phyloP scores from a whole-genome alignment of 1,140 invertebrate genomes.

The Drosophila seguyi region DNA sequence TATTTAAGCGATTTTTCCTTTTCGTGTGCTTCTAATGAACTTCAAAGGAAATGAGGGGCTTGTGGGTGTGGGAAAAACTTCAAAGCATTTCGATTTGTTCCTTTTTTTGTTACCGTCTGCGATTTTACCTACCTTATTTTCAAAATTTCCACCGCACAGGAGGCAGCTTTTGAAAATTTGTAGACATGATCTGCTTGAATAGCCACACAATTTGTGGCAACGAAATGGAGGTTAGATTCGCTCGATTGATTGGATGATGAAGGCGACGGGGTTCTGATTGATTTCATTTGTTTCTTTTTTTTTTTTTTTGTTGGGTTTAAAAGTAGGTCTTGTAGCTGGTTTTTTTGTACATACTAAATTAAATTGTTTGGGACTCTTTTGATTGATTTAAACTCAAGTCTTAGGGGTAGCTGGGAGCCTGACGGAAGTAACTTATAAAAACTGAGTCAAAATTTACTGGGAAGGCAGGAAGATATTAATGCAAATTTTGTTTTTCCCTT shows the following conservation, averaged over 20 bases:
- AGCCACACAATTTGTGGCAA: constrained; percentile 34
- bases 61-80: constrained; percentile 17
- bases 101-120: constrained; percentile 32
- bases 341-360: background rate
- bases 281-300: background rate
- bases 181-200: constrained; percentile 34
- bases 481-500: no score
- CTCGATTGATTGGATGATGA: constrained; percentile 19
- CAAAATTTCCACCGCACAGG: background rate
- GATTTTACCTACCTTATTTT: constrained; percentile 37
- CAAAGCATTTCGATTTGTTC: constrained; percentile 26
- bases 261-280: background rate
- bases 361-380: background rate
- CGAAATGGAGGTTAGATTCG: constrained; percentile 2
- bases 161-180: constrained; percentile 6
- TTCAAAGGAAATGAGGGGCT: constrained; percentile 17
- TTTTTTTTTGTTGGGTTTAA: background rate
- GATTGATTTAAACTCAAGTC: no score
- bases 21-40: constrained; percentile 26
- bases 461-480: no score
- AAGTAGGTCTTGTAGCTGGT: background rate
- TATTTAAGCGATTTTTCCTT: constrained; percentile 8
- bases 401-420: background rate
- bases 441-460: no score
- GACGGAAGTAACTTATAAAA: background rate